phyloP scores from a whole-genome alignment of 2,888 invertebrate species.

The Eristalinus sepulchralis region DNA sequence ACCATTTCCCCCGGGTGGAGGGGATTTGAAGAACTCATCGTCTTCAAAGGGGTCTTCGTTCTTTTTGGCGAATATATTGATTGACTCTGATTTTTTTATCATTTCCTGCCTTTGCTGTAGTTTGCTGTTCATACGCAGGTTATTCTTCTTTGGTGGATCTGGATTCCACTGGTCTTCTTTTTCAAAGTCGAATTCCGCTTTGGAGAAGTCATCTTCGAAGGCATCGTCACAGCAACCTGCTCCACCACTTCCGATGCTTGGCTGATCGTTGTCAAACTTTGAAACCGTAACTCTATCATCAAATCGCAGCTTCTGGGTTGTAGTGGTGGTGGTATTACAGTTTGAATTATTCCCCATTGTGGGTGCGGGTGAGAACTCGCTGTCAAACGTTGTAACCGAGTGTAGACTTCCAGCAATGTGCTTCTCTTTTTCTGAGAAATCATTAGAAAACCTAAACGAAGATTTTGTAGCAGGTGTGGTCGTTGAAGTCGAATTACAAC shows the following conservation, averaged over 20 bases:
- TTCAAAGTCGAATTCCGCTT: constrained; percentile 80
- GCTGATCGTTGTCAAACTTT: constrained; percentile 78
- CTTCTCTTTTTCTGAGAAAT: constrained; percentile 83
- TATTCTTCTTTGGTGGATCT: constrained; percentile 76
- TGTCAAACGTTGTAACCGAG: constrained; percentile 60
- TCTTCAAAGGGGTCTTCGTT: constrained; percentile 95
- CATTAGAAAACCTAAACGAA: constrained; percentile 83
- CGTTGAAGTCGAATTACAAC: constrained; percentile 77
- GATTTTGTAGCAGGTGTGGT: constrained; percentile 76
- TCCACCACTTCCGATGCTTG: constrained; percentile 46
- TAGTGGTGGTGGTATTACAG: constrained; percentile 72
- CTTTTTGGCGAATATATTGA: constrained; percentile 93
- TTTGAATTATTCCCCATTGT: constrained; percentile 32
- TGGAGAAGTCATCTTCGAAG: constrained; percentile 83
- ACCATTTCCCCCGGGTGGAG: constrained; percentile 70
- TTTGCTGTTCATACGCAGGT: constrained; percentile 78
- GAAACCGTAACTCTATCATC: constrained; percentile 87
- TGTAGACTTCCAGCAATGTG: constrained; percentile 47
- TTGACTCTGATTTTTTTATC: constrained; percentile 93
- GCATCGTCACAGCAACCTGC: constrained; percentile 73
- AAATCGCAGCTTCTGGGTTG: constrained; percentile 82
- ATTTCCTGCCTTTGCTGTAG: constrained; percentile 83
- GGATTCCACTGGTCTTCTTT: constrained; percentile 79
- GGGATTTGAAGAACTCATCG: constrained; percentile 89
- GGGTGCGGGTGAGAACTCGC: constrained; percentile 66